A percentile compares a stretch with the other conserved stretches of the same genome.
phyloP scores from a whole-genome alignment of 2,888 invertebrate genomes.

The Thymelicus acteon region DNA sequence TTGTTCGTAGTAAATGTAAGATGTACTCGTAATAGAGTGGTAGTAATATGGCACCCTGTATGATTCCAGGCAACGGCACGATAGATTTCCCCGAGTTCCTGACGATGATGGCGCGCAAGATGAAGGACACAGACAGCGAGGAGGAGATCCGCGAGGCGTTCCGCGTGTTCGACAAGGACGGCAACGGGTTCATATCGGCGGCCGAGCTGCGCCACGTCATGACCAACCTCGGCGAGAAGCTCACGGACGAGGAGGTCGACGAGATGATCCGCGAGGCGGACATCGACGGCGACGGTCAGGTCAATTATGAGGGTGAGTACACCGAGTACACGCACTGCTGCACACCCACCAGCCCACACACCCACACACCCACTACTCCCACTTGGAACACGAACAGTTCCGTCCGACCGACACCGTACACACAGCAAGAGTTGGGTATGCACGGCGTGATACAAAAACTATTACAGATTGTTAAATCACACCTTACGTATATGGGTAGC shows the following conservation, averaged over 20 bases:
- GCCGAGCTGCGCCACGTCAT: slow-evolving; percentile 99
- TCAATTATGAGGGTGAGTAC: slow-evolving; percentile 96
- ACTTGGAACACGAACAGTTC: no score
- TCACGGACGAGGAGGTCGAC: slow-evolving; percentile 99
- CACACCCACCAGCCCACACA: no score
- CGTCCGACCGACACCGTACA: no score
- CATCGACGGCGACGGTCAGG: slow-evolving; percentile 99
- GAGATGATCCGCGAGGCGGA: slow-evolving; percentile 99
- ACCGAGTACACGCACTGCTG: background rate
- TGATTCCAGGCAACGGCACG: slow-evolving; percentile 96
- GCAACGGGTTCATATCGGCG: slow-evolving; percentile 99
- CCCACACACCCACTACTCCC: no score
- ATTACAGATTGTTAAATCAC: no score
- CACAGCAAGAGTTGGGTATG: no score
- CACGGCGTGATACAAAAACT: no score
- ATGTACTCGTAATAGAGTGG: background rate
- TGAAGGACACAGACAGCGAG: slow-evolving; percentile 99
- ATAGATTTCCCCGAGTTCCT: slow-evolving; percentile 99
- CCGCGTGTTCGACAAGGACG: slow-evolving; percentile 99
- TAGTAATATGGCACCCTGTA: background rate
- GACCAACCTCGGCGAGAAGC: slow-evolving; percentile 99
- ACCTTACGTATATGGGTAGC: no score
- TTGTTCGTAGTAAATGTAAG: no score
- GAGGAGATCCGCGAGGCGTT: slow-evolving; percentile 99
- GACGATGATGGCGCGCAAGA: slow-evolving; percentile 99